Percentiles rank a stretch among this genome's conserved stretches.
Conservation (phyloP, 2,888 invertebrate genomes). For the Cordilura impudica region DNA sequence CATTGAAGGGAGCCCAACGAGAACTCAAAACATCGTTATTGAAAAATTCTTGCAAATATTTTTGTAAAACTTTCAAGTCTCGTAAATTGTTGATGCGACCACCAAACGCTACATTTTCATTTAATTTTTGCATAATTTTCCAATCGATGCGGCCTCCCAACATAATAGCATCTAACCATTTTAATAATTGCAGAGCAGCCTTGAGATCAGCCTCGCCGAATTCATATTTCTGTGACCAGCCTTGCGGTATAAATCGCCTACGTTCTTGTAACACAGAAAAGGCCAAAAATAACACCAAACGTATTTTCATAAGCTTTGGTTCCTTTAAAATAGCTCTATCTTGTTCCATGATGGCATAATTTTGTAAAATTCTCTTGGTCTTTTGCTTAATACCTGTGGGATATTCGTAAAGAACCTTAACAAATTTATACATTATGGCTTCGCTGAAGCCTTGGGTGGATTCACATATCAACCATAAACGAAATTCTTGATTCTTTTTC, state of each 20-base stretch:
- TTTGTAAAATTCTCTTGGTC: slow-evolving; percentile 85
- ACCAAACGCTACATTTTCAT: slow-evolving; percentile 89
- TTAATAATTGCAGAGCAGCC: slow-evolving; percentile 83
- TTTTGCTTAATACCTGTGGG: slow-evolving; percentile 93
- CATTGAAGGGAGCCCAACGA: slow-evolving; percentile 81
- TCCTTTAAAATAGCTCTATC: slow-evolving; percentile 65
- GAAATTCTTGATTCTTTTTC: slow-evolving; percentile 80
- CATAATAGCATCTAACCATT: slow-evolving; percentile 71
- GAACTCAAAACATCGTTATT: slow-evolving; percentile 81
- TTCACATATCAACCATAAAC: slow-evolving; percentile 93
- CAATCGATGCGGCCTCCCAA: slow-evolving; percentile 79
- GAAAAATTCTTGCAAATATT: slow-evolving; percentile 82
- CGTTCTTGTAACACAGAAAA: slow-evolving; percentile 95
- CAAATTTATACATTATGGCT: slow-evolving; percentile 86
- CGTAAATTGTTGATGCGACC: slow-evolving; percentile 89
- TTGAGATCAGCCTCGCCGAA: slow-evolving; percentile 90
- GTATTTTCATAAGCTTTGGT: slow-evolving; percentile 80
- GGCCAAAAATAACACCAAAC: slow-evolving; percentile 90
- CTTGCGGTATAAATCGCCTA: slow-evolving; percentile 93
- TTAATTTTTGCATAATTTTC: slow-evolving; percentile 87
- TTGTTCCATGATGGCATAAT: slow-evolving; percentile 80
- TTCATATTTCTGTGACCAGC: slow-evolving; percentile 94
- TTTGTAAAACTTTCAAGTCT: slow-evolving; percentile 79
- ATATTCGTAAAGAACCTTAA: slow-evolving; percentile 89
- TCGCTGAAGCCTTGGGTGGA: slow-evolving; percentile 87